Conservation (phyloP, 2,797 vertebrate genomes). For the Spea hammondii region DNA sequence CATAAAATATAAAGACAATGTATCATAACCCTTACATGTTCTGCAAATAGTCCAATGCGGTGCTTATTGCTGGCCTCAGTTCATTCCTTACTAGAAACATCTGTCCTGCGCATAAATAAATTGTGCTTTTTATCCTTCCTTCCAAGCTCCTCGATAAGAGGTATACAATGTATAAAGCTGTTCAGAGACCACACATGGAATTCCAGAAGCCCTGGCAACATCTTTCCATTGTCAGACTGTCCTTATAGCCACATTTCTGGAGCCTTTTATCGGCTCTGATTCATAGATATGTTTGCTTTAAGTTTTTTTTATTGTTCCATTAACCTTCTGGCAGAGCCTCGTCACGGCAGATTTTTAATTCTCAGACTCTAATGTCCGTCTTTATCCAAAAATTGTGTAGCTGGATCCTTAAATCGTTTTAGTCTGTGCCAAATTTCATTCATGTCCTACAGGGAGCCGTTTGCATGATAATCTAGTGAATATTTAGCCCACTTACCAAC, state of each 20-base stretch:
- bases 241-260: not conserved
- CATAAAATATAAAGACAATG: no score
- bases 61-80: not conserved
- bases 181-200: slow-evolving; percentile 14
- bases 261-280: slow-evolving; percentile 7
- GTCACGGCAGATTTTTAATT: slow-evolving; percentile 25
- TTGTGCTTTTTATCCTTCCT: not conserved
- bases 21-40: no score
- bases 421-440: not conserved
- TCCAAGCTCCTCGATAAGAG: not conserved
- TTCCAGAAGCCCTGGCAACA: slow-evolving; percentile 4
- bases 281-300: slow-evolving; percentile 21
- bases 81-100: not conserved
- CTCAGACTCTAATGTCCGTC: slow-evolving; percentile 5
- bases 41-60: not conserved
- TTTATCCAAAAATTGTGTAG: slow-evolving; percentile 33
- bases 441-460: slow-evolving; percentile 7
- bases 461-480: slow-evolving; percentile 25
- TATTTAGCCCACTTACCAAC: slow-evolving; percentile 15
- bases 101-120: not conserved
- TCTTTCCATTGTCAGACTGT: not conserved
- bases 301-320: slow-evolving; percentile 3
- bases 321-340: slow-evolving; percentile 26
- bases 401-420: slow-evolving; percentile 14
- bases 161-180: not conserved